These are phyloP conservation scores for Trididemnum clinides DNA, from an alignment of 23 tunicate species.

Conservation along the genomic window DNA sequence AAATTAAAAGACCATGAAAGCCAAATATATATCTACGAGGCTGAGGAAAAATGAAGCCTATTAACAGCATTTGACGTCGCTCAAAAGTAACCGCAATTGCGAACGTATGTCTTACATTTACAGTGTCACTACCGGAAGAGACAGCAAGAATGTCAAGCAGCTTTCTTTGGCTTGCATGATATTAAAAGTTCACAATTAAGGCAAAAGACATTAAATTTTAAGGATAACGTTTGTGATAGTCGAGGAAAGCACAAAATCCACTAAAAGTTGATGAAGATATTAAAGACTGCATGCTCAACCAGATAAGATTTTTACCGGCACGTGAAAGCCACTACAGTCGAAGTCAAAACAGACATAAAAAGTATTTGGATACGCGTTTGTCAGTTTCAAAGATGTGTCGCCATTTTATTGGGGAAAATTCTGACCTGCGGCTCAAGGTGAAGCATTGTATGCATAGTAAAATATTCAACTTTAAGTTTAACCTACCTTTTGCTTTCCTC, in stretches of 20 bases:
- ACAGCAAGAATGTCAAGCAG: neutral
- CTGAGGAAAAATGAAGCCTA: neutral
- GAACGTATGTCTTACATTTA: neutral
- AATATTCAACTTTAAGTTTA: neutral
- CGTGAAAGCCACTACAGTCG: constrained; percentile 9
- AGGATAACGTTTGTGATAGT: neutral
- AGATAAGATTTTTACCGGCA: neutral
- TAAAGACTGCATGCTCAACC: neutral
- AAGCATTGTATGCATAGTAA: neutral
- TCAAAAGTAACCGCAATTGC: neutral
- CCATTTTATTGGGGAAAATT: neutral
- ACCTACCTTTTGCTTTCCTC: neutral
- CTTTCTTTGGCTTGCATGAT: neutral
- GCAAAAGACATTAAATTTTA: neutral
- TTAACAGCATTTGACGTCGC: neutral
- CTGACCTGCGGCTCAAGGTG: neutral
- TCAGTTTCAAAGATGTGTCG: neutral
- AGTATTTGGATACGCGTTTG: neutral
- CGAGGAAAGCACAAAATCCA: neutral
- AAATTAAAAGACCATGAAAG: neutral
- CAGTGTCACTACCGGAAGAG: neutral
- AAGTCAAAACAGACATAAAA: neutral
- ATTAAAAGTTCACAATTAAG: neutral
- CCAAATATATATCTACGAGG: neutral
- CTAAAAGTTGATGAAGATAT: neutral